Conservation (phyloP, 1,140 invertebrate species). For the Pararge aegeria region DNA sequence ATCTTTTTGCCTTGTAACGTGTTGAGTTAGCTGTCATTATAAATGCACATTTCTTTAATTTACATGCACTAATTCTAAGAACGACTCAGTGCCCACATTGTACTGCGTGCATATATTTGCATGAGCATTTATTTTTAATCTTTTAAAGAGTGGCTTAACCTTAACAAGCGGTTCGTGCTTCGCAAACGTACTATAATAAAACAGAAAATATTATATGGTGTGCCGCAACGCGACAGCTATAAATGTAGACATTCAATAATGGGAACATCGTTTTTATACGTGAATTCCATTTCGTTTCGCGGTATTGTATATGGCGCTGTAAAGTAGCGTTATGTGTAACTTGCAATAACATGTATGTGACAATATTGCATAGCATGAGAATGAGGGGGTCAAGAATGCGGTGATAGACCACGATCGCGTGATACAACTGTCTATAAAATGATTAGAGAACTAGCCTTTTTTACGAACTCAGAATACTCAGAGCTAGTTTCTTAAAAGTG, state of each 20-base stretch:
- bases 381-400: constrained; percentile 36
- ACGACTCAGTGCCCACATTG: constrained; percentile 18
- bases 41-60: constrained; percentile 33
- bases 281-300: constrained; percentile 21
- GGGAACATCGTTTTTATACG: constrained; percentile 12
- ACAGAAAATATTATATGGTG: neutral
- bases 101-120: constrained; percentile 21
- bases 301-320: constrained; percentile 8
- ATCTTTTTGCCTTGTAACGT: constrained; percentile 42
- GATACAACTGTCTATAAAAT: constrained; percentile 14
- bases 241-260: constrained; percentile 13
- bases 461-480: too few species aligned
- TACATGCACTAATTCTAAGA: constrained; percentile 30
- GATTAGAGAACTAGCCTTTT: constrained; percentile 2
- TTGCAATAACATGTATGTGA: constrained; percentile 11
- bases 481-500: too few species aligned
- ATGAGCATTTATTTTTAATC: constrained; percentile 12
- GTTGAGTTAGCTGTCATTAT: constrained; percentile 34
- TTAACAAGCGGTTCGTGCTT: constrained; percentile 3
- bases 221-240: neutral
- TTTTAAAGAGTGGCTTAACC: constrained; percentile 3
- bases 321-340: constrained; percentile 17
- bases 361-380: constrained; percentile 21
- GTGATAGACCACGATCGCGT: constrained; percentile 18
- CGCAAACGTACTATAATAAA: neutral